Base-by-base conservation (phyloP, 2,113 vertebrate species). In the Peromyscus californicus region DNA sequence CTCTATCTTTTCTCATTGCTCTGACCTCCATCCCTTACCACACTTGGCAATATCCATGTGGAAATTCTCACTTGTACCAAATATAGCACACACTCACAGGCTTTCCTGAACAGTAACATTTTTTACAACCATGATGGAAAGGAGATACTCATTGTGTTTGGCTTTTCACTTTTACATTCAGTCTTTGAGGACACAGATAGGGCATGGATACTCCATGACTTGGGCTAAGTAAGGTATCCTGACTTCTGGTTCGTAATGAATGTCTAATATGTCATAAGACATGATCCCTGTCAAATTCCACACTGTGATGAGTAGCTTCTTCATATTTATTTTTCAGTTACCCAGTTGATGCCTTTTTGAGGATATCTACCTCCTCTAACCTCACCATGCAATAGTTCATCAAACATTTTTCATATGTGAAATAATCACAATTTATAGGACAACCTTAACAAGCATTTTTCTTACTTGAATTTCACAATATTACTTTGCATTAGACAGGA, bases 261-360 rank as follows among this genome's bases (percentile, higher is more conserved):
- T 59, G 17, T 4, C 42, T 89, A 57, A 36, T 59, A 31, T 65
- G 7, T 31, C 48, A 61, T 15, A 91, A 89, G 54, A 48, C n/a
- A 69, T 22, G 1, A 24, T 70, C 36, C 31, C 65, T 54, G 33
- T 13, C 59, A 83, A 59, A 70, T 70, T 67, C 11, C 48, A 91
- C 21, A 70, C 61, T 51, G 36, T 70, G 12, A 76, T 80, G 89
- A 63, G 54, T 79, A 67, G 0, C 21, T 80, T 61, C 67, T 91
- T 69, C 42, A 82, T 51, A 63, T 87, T 33, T 90, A 67, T 22
- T 85, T 95, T 88, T 78, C 54, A 93, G 15, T 85, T 84, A 89
- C 42, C 17, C 67, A 3, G 2, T 83, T 72, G 29, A 83, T 0
- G 0, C 69, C 76, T 11, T 48, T 63, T 83, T 75, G n/a, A 70